Base-by-base conservation (phyloP, 1,140 invertebrate genomes). In the Cyrtorhinus lividipennis region DNA sequence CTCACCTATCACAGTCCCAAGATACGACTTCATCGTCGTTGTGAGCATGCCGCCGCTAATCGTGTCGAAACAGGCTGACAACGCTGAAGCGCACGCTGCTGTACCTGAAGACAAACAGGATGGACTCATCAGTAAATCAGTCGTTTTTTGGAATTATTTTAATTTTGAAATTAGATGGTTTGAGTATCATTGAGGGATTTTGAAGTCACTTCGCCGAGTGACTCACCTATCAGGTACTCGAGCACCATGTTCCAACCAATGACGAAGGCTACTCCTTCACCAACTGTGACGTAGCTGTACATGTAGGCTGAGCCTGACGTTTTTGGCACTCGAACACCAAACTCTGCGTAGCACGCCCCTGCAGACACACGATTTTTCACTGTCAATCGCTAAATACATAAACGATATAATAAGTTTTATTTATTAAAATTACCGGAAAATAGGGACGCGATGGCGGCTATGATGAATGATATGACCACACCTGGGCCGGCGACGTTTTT, bases 171-270 rank as follows among this genome's bases (percentile, higher is more conserved):
- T n/a, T n/a, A n/a, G n/a, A n/a, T n/a, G n/a, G n/a, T n/a, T n/a
- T n/a, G n/a, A n/a, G n/a, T n/a, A n/a, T n/a, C n/a, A n/a, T n/a
- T n/a, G n/a, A n/a, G n/a, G n/a, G n/a, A n/a, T n/a, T n/a, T n/a
- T n/a, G n/a, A n/a, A n/a, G n/a, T n/a, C n/a, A n/a, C n/a, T n/a
- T n/a, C n/a, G n/a, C 5, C 30, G 30, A 8, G 15, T 38, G 30
- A 38, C 48, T 53, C 20, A 53, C 91, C 91, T 72, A 92, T 90
- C 71, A 93, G 77, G 75, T 93, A 93, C 76, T 94, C 91, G 30
- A 94, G 79, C 38, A 92, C 83, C 90, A 97, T 92, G 77, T 96
- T 96, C 94, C 94, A 97, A 65, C 94, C 94, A 72, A 98, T 96
- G 69, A 97, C 82, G 76, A 96, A 97, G 64, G 93, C 94, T 71